A percentile compares a stretch with the other conserved stretches of the same genome.
phyloP scores from a whole-genome alignment of 1,140 invertebrate genomes.

The Dinoponera quadriceps region DNA sequence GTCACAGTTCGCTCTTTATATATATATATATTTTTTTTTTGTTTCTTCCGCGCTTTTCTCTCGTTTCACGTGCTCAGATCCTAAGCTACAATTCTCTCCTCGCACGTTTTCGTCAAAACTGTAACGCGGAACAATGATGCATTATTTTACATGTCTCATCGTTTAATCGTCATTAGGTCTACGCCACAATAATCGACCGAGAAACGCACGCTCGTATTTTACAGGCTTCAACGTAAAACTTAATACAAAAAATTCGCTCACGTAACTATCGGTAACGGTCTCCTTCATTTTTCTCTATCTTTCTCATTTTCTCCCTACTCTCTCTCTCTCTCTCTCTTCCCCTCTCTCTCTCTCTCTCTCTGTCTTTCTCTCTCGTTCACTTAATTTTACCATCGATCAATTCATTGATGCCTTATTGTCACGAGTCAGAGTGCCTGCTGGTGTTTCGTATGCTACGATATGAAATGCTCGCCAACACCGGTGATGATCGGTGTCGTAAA shows the following conservation, averaged over 20 bases:
- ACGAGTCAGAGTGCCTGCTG: constrained; percentile 62
- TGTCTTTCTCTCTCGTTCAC: constrained; percentile 12
- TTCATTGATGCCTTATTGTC: constrained; percentile 74
- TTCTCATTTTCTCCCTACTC: constrained; percentile 32
- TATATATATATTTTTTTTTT: constrained; percentile 39
- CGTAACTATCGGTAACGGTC: constrained; percentile 48
- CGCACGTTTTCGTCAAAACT: constrained; percentile 18
- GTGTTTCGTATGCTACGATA: neutral
- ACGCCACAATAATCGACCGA: constrained; percentile 19
- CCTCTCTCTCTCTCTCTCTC: constrained; percentile 33
- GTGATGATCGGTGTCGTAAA: neutral
- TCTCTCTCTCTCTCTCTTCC: constrained; percentile 42
- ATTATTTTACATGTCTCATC: constrained; percentile 23
- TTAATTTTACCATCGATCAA: constrained; percentile 36
- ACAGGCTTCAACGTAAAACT: constrained; percentile 26
- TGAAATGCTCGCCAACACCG: constrained; percentile 5
- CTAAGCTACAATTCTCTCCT: constrained; percentile 72
- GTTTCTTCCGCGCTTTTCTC: constrained; percentile 9
- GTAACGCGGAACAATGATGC: constrained; percentile 20
- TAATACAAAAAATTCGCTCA: constrained; percentile 54
- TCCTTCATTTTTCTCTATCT: constrained; percentile 26
- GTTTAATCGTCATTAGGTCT: constrained; percentile 5
- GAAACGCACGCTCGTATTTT: constrained; percentile 43
- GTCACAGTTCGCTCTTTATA: constrained; percentile 74
- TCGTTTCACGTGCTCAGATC: constrained; percentile 64